These are phyloP conservation scores for Ostrea edulis DNA, from an alignment of 1,140 invertebrate species.

Conservation along the genomic window DNA sequence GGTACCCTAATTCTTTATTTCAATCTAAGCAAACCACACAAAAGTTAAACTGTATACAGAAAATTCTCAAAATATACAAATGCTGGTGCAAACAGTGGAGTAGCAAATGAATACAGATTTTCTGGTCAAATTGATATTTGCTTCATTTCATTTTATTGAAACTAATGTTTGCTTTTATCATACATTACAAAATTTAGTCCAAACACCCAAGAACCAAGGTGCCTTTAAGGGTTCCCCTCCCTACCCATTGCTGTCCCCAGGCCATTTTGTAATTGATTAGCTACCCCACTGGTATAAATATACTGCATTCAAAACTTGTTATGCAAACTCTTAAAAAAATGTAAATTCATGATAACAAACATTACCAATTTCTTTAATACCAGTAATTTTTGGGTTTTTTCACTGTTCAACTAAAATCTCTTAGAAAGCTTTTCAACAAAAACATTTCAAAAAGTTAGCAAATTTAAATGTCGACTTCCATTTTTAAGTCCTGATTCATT, in stretches of 20 bases:
- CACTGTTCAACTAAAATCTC: not conserved
- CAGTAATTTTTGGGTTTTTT: not conserved
- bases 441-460: too few species aligned
- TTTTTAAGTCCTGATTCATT: not conserved
- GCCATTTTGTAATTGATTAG: too few species aligned
- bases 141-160: too few species aligned
- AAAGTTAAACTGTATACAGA: not conserved
- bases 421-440: not conserved
- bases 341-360: not conserved
- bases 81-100: not conserved
- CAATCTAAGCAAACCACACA: constrained; percentile 4
- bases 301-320: too few species aligned
- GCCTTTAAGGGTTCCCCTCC: too few species aligned
- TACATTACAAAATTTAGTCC: too few species aligned
- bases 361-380: not conserved
- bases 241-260: too few species aligned
- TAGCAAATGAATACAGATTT: too few species aligned
- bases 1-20: not conserved
- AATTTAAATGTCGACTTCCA: not conserved
- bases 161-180: too few species aligned
- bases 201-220: too few species aligned
- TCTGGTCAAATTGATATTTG: too few species aligned
- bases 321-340: not conserved
- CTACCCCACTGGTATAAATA: too few species aligned
- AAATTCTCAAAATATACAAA: not conserved